Percentiles rank a stretch among this genome's conserved stretches.
Evolutionary conservation across 2,797 vertebrate genomes (phyloP).

Genomic region (Distichodus sexfasciatus): DNA sequence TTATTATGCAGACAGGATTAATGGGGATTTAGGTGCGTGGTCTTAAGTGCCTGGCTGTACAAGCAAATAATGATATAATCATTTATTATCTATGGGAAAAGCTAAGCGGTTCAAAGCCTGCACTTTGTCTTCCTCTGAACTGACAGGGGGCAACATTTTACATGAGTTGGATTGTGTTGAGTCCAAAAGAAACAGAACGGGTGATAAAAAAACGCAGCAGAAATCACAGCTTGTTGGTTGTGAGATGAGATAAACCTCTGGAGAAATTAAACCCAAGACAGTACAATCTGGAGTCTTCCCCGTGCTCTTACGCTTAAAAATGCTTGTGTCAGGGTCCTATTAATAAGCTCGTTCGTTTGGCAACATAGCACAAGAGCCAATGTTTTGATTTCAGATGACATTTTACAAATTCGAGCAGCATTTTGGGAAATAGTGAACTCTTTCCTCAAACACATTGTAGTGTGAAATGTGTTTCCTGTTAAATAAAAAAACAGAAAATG

Average conservation of each 20-base stretch:
- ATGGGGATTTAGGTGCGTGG: constrained; percentile 18
- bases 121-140: neutral
- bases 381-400: too few species aligned
- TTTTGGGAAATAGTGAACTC: neutral
- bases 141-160: constrained; percentile 15
- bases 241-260: constrained; percentile 8
- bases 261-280: neutral
- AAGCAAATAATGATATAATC: constrained; percentile 61
- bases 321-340: neutral
- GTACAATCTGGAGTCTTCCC: neutral
- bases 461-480: neutral
- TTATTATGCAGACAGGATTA: constrained; percentile 9
- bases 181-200: constrained; percentile 55
- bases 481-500: too few species aligned
- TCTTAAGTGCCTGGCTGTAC: constrained; percentile 1
- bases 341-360: neutral
- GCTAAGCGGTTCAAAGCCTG: neutral
- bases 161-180: constrained; percentile 40
- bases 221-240: neutral
- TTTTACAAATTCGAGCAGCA: too few species aligned
- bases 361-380: neutral
- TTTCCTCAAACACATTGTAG: neutral
- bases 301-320: neutral
- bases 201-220: constrained; percentile 35
- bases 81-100: constrained; percentile 21